These are phyloP conservation scores for Rutilus rutilus DNA, from an alignment of 2,113 vertebrate species.

Conservation along the genomic window DNA sequence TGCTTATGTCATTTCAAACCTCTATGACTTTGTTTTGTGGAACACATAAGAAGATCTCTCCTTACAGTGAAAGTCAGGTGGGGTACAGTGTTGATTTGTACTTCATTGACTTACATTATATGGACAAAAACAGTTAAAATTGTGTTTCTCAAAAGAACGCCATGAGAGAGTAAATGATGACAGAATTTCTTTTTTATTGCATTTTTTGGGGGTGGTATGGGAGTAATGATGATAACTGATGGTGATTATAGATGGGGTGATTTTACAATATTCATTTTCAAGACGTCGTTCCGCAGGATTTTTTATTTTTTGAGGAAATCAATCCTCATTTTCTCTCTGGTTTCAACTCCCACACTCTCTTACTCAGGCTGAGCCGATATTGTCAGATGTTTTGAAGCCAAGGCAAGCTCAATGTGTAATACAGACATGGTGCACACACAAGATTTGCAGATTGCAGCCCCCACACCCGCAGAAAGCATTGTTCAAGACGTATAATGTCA, in stretches of 20 bases:
- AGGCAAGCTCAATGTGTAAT: slow-evolving; percentile 4
- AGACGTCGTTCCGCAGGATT: background rate
- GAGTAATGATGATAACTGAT: slow-evolving; percentile 55
- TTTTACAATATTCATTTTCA: slow-evolving; percentile 35
- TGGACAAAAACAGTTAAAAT: background rate
- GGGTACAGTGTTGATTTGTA: background rate
- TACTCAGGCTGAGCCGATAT: background rate
- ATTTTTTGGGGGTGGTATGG: slow-evolving; percentile 6
- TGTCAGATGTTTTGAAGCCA: slow-evolving; percentile 1
- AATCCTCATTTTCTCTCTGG: background rate
- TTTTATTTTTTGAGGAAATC: background rate
- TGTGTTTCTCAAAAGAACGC: background rate
- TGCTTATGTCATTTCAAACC: background rate
- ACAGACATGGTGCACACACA: background rate
- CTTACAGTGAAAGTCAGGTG: background rate
- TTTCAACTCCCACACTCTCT: background rate
- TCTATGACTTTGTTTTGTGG: background rate
- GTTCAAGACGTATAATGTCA: slow-evolving; percentile 57
- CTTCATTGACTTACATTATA: background rate
- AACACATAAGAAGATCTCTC: background rate
- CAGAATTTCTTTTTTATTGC: background rate
- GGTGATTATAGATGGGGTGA: slow-evolving; percentile 13
- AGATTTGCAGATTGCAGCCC: background rate
- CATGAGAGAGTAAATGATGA: background rate
- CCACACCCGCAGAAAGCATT: slow-evolving; percentile 2